Percentiles rank a stretch among this genome's conserved stretches.
These are phyloP conservation scores for Artemisiospiza belli DNA, from an alignment of 2,113 vertebrate species.

Conservation along the genomic window DNA sequence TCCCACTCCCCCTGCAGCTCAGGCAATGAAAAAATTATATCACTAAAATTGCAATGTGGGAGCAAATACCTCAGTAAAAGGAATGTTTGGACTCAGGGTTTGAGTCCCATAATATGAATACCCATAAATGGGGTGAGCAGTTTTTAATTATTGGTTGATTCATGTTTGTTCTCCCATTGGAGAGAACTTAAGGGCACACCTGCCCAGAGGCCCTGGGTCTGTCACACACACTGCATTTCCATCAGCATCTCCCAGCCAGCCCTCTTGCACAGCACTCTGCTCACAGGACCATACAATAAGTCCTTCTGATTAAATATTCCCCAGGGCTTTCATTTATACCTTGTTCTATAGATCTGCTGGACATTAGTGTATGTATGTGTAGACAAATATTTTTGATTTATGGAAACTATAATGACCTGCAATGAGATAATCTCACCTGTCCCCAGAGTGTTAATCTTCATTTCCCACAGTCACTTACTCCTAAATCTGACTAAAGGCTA, in stretches of 20 bases:
- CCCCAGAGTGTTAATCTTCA: conserved; percentile 15
- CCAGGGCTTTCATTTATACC: background rate
- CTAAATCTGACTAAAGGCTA: conserved; percentile 9
- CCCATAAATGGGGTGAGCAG: background rate
- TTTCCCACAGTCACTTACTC: conserved; percentile 1
- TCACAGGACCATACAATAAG: background rate
- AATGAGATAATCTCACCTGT: conserved; percentile 17
- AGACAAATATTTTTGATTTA: conserved; percentile 2
- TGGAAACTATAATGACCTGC: background rate
- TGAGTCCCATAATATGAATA: background rate
- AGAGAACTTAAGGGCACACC: background rate
- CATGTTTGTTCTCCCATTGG: background rate
- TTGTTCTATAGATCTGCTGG: background rate
- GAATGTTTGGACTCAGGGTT: background rate
- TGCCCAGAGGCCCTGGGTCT: background rate
- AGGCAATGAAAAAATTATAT: background rate
- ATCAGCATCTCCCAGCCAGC: background rate
- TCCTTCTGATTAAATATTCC: conserved; percentile 11
- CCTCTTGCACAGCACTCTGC: background rate
- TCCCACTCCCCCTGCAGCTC: background rate
- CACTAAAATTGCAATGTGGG: background rate
- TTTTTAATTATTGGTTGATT: background rate
- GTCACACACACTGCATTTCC: background rate
- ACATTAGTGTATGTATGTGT: background rate
- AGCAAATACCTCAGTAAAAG: background rate